Conservation (phyloP, 2,888 invertebrate genomes). For the Microctonus brassicae region DNA sequence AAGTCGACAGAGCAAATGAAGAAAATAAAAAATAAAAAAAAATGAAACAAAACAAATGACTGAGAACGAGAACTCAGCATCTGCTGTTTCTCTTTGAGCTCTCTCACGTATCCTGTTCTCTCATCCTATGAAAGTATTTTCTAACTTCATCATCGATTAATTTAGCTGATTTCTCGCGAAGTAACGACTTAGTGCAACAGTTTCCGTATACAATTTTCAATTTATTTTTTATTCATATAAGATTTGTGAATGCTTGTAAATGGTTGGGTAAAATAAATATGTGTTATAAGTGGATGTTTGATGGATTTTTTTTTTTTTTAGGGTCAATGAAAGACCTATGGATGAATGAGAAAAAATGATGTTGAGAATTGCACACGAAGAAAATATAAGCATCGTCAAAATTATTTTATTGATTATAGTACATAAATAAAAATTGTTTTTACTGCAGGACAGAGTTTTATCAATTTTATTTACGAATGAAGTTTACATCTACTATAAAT, state of each 20-base stretch:
- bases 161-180: background rate
- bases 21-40: slow-evolving; percentile 4
- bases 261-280: background rate
- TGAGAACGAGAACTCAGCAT: background rate
- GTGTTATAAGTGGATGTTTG: background rate
- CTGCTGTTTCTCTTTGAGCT: background rate
- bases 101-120: background rate
- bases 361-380: too few relatives aligned
- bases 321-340: too few relatives aligned
- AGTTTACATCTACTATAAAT: too few relatives aligned
- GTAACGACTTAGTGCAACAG: background rate
- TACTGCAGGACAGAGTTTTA: too few relatives aligned
- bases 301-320: background rate
- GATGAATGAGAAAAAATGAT: too few relatives aligned
- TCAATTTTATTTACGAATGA: too few relatives aligned
- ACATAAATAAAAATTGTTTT: too few relatives aligned
- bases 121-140: background rate
- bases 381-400: too few relatives aligned
- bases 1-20: slow-evolving; percentile 6
- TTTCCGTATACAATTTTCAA: background rate
- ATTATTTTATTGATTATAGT: too few relatives aligned
- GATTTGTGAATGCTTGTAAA: too few relatives aligned
- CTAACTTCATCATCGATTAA: slow-evolving; percentile 4
- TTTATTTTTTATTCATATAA: background rate
- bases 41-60: background rate